These are phyloP conservation scores for Notarius lentiginosus DNA, from an alignment of 2,113 vertebrate species.

Conservation along the genomic window DNA sequence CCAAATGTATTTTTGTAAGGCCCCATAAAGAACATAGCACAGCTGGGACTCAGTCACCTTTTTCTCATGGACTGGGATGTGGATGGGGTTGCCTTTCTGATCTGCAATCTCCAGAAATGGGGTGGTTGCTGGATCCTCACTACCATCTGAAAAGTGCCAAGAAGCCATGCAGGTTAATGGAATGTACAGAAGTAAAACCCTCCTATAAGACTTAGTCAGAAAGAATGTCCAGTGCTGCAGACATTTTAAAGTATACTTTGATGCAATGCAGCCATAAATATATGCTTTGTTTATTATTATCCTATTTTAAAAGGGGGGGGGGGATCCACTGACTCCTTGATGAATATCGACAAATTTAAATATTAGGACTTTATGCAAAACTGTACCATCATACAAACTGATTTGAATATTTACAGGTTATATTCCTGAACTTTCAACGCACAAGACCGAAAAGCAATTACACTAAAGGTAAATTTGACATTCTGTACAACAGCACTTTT, in stretches of 20 bases:
- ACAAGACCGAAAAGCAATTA: neutral
- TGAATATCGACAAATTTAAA: neutral
- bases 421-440: neutral
- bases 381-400: neutral
- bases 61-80: conserved; percentile 81
- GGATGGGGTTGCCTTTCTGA: conserved; percentile 88
- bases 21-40: neutral
- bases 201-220: neutral
- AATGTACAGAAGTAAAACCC: too few relatives aligned
- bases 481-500: neutral
- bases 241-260: neutral
- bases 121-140: conserved; percentile 74
- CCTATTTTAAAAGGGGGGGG: neutral
- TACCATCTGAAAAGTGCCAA: conserved; percentile 74
- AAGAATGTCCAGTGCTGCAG: neutral
- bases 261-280: neutral
- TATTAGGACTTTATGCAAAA: neutral
- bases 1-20: neutral
- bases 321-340: neutral
- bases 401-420: neutral
- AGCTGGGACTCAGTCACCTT: conserved; percentile 67
- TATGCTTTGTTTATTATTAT: neutral
- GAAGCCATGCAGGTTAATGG: neutral
- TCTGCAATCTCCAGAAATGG: conserved; percentile 93
- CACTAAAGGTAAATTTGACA: neutral